Evolutionary conservation across 2,113 vertebrate species (phyloP), one percentile per base, ranked within the genome.

Genomic region (Rhinopithecus roxellana): DNA sequence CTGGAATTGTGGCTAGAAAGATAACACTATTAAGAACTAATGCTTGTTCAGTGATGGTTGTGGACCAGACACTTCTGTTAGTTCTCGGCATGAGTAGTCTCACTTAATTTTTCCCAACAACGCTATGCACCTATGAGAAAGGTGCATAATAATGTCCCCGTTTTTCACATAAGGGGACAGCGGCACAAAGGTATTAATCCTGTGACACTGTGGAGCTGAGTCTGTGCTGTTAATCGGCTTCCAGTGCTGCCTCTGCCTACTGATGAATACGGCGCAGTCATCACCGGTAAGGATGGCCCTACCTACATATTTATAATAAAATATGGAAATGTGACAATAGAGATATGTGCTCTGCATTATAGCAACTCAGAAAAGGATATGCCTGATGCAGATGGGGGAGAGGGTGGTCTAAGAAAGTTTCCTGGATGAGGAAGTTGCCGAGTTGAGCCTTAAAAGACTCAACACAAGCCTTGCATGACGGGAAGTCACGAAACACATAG

Each of bases 201-300:
- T 10, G n/a, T 35, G 8, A 3, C 10, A 50, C 27, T 30, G 9
- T 0, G 6, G 32, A 69, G 16, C 16, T 3, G 0, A 4, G 38
- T 20, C 17, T 69, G 30, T 50, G 13, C 48, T n/a, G 30, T 45
- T 30, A 10, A 43, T 64, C 9, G 57, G 35, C 1, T 25, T 32
- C 22, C 18, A 8, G 3, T 75, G 23, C 35, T 94, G n/a, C 48
- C 20, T 23, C 1, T 6, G 32, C 40, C 74, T 27, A 10, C 20
- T 50, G 14, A 40, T 16, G 38, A 69, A 2, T 14, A 48, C 23
- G 72, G 22, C 6, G 17, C 17, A 35, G 70, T 72, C 17, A 55
- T 13, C 6, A 5, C 69, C 18, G 48, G 9, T 48, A 57, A 45
- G 78, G 8, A 79, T 35, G 17, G 6, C 0, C 27, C 43, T n/a